Base-by-base conservation (phyloP, 2,888 invertebrate species). In the Artemia sinica region DNA sequence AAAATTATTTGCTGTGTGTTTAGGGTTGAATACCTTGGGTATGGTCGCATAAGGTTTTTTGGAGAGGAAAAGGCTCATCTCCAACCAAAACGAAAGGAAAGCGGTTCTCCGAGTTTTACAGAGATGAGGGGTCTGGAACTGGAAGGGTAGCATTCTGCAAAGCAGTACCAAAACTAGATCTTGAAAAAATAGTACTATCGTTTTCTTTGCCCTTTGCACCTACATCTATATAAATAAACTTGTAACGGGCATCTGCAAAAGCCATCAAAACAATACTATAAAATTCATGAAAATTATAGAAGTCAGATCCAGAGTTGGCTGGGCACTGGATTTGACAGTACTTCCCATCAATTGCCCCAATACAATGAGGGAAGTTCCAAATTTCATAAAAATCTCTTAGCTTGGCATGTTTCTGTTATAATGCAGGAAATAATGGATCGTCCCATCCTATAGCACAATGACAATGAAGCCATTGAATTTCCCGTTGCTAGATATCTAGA, bases 21-120 rank as follows among this genome's bases (percentile, higher is more conserved):
- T 13, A 49, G 49, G 67, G 8, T 67, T 14, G 49, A 41, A n/a
- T 14, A 14, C 13, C 67, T 49, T 12, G 28, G 49, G 12, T 41
- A 49, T 48, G 14, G 28, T 49, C 28, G 10, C 48, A 67, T 5
- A 49, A 11, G 28, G 10, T 67, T 67, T 66, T 67, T 67, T 68
- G 41, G 7, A 75, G 73, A 70, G 73, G 73, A 73, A 75, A 75
- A 66, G 74, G 74, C 68, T 72, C 74, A 74, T 75, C 73, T 28
- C 71, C 71, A 65, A 73, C 67, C 70, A 72, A 72, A 49, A 72
- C 70, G 58, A 74, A 72, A n/a, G 72, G 71, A 68, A 69, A 49
- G 69, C 73, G 72, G 73, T 74, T 72, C 71, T 12, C 72, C 67
- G 73, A 74, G 70, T 73, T 72, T 50, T 74, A 73, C 71, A 75